A percentile compares a stretch with the other conserved stretches of the same genome.
These are phyloP conservation scores for Heliangelus exortis DNA, from an alignment of 2,797 vertebrate species.

Conservation along the genomic window DNA sequence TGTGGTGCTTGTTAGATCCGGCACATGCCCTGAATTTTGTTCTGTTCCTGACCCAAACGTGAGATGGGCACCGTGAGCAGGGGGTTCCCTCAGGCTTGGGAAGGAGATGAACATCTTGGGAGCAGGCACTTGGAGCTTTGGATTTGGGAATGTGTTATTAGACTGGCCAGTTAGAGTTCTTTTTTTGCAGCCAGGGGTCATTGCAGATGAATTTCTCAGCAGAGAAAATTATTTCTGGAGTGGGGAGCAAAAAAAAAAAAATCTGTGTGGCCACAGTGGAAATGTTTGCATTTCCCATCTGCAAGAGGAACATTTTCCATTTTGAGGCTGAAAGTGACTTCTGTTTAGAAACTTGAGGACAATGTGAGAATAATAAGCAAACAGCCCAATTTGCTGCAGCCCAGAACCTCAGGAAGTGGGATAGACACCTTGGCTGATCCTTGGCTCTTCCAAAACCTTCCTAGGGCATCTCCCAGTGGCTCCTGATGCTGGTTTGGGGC, in stretches of 20 bases:
- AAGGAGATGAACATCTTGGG: not conserved
- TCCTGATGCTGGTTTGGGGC: not conserved
- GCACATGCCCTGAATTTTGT: not conserved
- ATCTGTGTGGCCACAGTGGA: not conserved
- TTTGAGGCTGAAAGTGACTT: not conserved
- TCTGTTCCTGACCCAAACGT: not conserved
- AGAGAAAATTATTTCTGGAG: not conserved
- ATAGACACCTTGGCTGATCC: not conserved
- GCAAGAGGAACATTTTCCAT: not conserved
- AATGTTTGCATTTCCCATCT: constrained; percentile 2
- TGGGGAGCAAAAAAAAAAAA: not conserved
- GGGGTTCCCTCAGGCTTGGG: not conserved
- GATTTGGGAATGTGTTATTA: not conserved
- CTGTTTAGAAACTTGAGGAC: not conserved
- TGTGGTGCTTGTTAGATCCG: not conserved
- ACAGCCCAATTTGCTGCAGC: not conserved
- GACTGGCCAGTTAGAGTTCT: not conserved
- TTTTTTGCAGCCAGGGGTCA: not conserved
- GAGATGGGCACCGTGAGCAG: not conserved
- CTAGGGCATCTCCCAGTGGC: not conserved
- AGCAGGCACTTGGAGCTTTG: not conserved
- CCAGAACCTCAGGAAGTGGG: not conserved
- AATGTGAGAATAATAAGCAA: not conserved
- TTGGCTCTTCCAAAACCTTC: not conserved
- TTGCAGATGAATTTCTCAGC: not conserved